A percentile compares a stretch with the other conserved stretches of the same genome.
Conservation (phyloP, 2,797 vertebrate genomes). For the Dallia pectoralis region DNA sequence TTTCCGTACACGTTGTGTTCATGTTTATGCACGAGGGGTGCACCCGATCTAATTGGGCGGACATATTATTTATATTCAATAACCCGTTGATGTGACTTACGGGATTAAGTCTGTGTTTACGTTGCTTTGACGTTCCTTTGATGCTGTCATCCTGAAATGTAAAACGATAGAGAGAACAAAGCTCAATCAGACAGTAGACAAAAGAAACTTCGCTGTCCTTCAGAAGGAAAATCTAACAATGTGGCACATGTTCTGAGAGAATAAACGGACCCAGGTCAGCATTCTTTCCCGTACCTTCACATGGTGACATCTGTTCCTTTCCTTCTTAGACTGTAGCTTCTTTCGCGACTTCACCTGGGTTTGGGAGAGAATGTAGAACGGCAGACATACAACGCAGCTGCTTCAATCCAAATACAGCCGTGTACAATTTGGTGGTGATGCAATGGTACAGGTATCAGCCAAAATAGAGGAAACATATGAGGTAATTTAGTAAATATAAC, state of each 20-base stretch:
- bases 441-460: background rate
- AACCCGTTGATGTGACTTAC: slow-evolving; percentile 14
- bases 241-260: background rate
- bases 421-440: background rate
- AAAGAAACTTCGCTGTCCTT: background rate
- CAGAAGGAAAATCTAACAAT: background rate
- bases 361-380: background rate
- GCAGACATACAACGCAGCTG: background rate
- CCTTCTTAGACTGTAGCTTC: slow-evolving; percentile 27
- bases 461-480: no score
- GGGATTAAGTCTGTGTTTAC: slow-evolving; percentile 19
- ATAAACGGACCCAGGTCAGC: background rate
- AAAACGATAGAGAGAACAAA: background rate
- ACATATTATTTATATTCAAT: background rate
- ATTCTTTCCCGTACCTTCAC: background rate
- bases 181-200: background rate
- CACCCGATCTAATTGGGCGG: background rate
- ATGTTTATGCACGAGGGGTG: background rate
- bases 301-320: slow-evolving; percentile 12
- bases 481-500: no score
- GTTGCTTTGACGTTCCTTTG: slow-evolving; percentile 14
- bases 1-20: background rate
- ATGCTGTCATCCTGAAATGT: slow-evolving; percentile 8
- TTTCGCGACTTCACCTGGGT: slow-evolving; percentile 10
- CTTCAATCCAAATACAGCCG: background rate